Conservation (phyloP, 2,888 invertebrate species). For the Cremastinae sp. region DNA sequence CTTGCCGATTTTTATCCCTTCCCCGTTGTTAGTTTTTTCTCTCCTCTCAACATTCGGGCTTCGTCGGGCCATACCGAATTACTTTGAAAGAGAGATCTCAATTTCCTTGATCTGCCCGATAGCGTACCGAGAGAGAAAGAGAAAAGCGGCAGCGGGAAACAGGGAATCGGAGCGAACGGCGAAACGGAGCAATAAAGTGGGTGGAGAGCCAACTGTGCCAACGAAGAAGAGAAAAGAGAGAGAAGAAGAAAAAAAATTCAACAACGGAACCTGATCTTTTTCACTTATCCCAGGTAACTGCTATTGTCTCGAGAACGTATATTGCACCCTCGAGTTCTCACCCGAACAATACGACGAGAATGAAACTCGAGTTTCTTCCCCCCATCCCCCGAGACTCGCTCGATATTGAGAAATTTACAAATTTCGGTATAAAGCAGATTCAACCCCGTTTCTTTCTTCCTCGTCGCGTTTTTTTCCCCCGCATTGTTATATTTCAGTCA, state of each 20-base stretch:
- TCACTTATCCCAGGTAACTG: conserved; percentile 53
- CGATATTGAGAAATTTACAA: not conserved
- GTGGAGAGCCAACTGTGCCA: not conserved
- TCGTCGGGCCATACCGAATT: conserved; percentile 34
- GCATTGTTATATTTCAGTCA: too few species aligned
- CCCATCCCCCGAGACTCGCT: too few species aligned
- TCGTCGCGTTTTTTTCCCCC: too few species aligned
- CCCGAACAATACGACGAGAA: conserved; percentile 9
- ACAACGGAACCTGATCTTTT: conserved; percentile 43
- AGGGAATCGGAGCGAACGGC: conserved; percentile 14
- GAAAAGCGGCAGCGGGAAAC: not conserved
- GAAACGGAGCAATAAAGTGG: conserved; percentile 37
- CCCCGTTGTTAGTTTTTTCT: conserved; percentile 1
- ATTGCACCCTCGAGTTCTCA: conserved; percentile 40
- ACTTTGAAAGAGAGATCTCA: conserved; percentile 47
- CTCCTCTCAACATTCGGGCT: conserved; percentile 9
- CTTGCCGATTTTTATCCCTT: not conserved
- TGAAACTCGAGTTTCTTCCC: conserved; percentile 6
- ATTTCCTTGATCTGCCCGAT: conserved; percentile 48
- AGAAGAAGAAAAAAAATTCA: conserved; percentile 32
- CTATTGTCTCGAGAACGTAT: conserved; percentile 37
- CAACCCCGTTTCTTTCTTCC: too few species aligned
- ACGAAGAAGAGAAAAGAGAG: not conserved
- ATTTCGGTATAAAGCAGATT: not conserved
- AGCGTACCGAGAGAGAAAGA: conserved; percentile 35